Base-by-base conservation (phyloP, 2,888 invertebrate species). In the Tridacna crocea region DNA sequence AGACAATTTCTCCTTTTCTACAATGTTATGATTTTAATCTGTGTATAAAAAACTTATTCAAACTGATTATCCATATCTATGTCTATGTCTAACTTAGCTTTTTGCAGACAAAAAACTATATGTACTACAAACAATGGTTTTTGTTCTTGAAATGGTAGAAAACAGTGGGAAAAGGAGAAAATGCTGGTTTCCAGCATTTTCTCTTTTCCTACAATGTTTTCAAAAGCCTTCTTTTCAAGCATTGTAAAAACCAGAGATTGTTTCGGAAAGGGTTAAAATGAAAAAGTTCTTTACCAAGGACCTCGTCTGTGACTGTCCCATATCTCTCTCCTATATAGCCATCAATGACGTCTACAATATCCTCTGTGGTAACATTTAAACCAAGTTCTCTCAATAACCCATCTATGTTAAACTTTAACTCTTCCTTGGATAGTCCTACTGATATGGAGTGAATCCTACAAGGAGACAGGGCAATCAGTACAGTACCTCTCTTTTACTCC, bases 261-360 rank as follows among this genome's bases (percentile, higher is more conserved):
- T 55, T 15, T 55, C 6, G 55, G 3, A 55, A 55, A 55, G 55
- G 22, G 26, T 61, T n/a, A 61, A 4, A 26, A 61, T 22, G 24
- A 22, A 3, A 61, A 61, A 26, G 13, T 13, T 4, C 13, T 13
- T 79, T 76, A 92, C 90, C 88, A 22, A 90, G 80, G 26, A 91
- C 91, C 63, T 91, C 87, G 48, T 89, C 76, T 3, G 88, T 85
- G 15, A 91, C 90, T 24, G 91, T 80, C 1, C 89, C 92, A 84
- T 92, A 93, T 27, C 92, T 91, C 46, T 80, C 73, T 17, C 92
- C 92, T 46, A 90, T 88, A 81, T 91, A 87, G n/a, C 90, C 92
- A 46, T 91, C 90, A 10, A 92, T 83, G 8, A 92, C 79, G 73
- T 92, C 86, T 3, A 92, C 65, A 26, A 92, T 87, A 65, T 90